Percentiles rank a stretch among this genome's conserved stretches.
phyloP scores from a whole-genome alignment of 1,140 invertebrate genomes.

The Protaetia brevitarsis region DNA sequence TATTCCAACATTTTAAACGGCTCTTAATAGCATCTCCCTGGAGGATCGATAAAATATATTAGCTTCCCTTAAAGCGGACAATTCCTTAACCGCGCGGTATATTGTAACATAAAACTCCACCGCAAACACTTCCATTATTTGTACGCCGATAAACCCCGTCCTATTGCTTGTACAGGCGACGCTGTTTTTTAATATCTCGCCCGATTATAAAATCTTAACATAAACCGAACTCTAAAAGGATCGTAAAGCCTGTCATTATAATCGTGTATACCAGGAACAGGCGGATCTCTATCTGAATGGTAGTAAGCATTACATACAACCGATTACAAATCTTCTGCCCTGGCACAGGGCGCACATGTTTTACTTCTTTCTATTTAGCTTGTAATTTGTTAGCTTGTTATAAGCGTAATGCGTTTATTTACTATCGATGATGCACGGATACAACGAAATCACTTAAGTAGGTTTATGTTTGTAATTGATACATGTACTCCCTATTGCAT shows the following conservation, averaged over 20 bases:
- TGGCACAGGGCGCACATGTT: conserved; percentile 6
- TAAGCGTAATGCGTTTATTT: neutral
- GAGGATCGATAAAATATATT: neutral
- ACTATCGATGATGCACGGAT: neutral
- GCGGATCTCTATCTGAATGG: neutral
- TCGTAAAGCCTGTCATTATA: conserved; percentile 7
- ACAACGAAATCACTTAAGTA: neutral
- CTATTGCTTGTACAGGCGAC: neutral
- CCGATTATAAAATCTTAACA: neutral
- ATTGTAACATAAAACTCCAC: neutral
- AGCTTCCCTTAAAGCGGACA: neutral
- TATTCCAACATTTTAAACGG: neutral
- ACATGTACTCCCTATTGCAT: too few species aligned
- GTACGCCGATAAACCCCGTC: neutral
- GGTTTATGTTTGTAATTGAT: too few species aligned
- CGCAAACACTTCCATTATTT: neutral
- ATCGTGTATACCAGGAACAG: neutral
- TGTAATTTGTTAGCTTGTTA: conserved; percentile 1
- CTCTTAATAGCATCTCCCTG: neutral
- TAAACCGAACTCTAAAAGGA: neutral
- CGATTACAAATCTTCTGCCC: neutral
- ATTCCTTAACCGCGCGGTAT: neutral
- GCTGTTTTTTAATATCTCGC: neutral
- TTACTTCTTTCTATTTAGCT: conserved; percentile 2
- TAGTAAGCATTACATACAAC: neutral